phyloP scores from a whole-genome alignment of 2,888 invertebrate genomes.

The Tromatobia lineatoria region DNA sequence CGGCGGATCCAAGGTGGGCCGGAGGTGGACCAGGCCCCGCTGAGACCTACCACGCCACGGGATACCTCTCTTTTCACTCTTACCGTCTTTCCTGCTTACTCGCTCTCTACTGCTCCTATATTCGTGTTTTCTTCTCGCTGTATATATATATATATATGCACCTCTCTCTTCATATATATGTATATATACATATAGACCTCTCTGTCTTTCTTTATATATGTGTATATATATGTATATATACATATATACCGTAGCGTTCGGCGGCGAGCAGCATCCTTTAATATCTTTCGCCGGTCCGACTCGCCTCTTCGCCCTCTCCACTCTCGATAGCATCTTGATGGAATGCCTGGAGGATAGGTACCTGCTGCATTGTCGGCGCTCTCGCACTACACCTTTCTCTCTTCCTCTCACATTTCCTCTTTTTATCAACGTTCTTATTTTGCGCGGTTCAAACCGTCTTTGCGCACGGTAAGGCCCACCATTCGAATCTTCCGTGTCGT shows the following conservation, averaged over 20 bases:
- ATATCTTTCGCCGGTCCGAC: conserved; percentile 80
- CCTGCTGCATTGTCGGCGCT: conserved; percentile 82
- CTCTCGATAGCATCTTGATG: conserved; percentile 83
- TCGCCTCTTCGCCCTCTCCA: conserved; percentile 64
- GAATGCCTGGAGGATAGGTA: conserved; percentile 83
- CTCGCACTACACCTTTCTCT: conserved; percentile 65
- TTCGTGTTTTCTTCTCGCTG: neutral
- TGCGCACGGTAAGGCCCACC: neutral
- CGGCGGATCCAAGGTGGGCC: conserved; percentile 50
- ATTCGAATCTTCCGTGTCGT: conserved; percentile 12
- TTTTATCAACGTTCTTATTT: conserved; percentile 52
- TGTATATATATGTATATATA: no score
- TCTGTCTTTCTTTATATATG: conserved; percentile 16
- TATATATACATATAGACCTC: neutral
- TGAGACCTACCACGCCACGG: conserved; percentile 78
- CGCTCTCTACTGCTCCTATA: conserved; percentile 26
- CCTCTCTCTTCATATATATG: neutral
- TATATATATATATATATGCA: neutral
- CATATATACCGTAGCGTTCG: conserved; percentile 7
- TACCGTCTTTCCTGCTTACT: conserved; percentile 35
- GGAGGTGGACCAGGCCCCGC: conserved; percentile 52
- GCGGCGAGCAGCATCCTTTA: conserved; percentile 81
- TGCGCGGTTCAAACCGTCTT: conserved; percentile 20
- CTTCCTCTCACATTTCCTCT: conserved; percentile 68
- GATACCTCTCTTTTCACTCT: conserved; percentile 63